These are phyloP conservation scores for Dreissena polymorpha DNA, from an alignment of 1,140 invertebrate genomes.

Conservation along the genomic window DNA sequence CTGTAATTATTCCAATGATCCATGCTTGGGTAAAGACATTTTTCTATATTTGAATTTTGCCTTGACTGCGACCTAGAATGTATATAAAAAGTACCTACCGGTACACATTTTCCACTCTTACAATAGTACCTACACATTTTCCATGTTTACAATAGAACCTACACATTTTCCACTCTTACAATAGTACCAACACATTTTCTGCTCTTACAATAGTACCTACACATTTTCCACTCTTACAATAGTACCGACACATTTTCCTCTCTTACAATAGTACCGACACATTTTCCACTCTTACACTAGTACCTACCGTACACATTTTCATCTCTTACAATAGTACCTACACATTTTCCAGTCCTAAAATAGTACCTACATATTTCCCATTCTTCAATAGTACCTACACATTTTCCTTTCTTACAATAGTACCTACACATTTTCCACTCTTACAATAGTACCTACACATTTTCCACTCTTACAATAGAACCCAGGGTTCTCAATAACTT, in stretches of 20 bases:
- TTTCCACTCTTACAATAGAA: slow-evolving; percentile 97
- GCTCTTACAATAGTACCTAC: slow-evolving; percentile 82
- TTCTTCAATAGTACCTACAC: slow-evolving; percentile 85
- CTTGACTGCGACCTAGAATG: too few relatives aligned
- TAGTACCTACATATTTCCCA: too few relatives aligned
- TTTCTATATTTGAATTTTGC: too few relatives aligned
- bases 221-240: slow-evolving; percentile 99
- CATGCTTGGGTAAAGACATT: too few relatives aligned
- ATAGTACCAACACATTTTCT: too few relatives aligned
- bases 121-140: too few relatives aligned
- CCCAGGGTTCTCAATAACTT: too few relatives aligned
- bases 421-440: too few relatives aligned
- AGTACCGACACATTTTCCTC: too few relatives aligned
- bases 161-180: slow-evolving; percentile 98
- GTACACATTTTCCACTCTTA: slow-evolving; percentile 99
- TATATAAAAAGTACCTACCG: slow-evolving; percentile 77
- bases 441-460: slow-evolving; percentile 88
- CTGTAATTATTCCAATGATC: too few relatives aligned
- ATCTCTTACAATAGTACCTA: slow-evolving; percentile 81
- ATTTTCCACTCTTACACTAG: slow-evolving; percentile 97
- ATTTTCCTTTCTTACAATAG: slow-evolving; percentile 98
- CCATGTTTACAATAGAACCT: slow-evolving; percentile 79
- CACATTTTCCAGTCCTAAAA: slow-evolving; percentile 99
- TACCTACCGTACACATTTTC: too few relatives aligned
- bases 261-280: slow-evolving; percentile 85